Evolutionary conservation across 2,888 invertebrate species (phyloP).

Genomic region (Euplagia quadripunctaria): DNA sequence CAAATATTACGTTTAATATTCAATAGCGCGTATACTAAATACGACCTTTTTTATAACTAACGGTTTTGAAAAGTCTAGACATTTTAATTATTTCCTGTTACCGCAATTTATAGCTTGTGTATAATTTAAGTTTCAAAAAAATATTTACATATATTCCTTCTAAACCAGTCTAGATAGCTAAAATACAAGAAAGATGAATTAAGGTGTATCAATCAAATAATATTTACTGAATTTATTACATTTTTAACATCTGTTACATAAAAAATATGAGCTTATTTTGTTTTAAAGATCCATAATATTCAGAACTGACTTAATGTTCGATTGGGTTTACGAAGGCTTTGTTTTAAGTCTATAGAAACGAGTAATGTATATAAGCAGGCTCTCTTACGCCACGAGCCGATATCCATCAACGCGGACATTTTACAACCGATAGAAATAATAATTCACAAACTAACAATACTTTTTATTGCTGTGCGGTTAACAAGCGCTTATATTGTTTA

Average conservation of each 20-base stretch:
- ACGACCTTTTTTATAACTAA: constrained; percentile 24
- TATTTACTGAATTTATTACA: not conserved
- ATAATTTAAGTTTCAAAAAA: constrained; percentile 19
- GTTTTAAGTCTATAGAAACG: not conserved
- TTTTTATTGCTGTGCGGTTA: constrained; percentile 59
- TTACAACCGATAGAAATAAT: constrained; percentile 57
- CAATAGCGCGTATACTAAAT: constrained; percentile 8
- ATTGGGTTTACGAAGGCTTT: not conserved
- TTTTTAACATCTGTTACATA: not conserved
- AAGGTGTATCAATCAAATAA: not conserved
- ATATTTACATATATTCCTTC: not conserved
- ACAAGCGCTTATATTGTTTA: constrained; percentile 63
- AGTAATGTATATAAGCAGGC: constrained; percentile 11
- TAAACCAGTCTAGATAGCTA: constrained; percentile 7
- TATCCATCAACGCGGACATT: constrained; percentile 45
- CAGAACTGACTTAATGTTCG: not conserved
- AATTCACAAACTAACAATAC: constrained; percentile 54
- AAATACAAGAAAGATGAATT: not conserved
- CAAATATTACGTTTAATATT: constrained; percentile 9
- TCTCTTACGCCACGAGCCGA: constrained; percentile 21
- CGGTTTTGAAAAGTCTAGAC: constrained; percentile 41
- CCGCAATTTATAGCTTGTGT: constrained; percentile 23
- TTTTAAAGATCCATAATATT: not conserved
- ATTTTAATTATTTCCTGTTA: constrained; percentile 40
- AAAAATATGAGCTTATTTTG: not conserved